Evolutionary conservation across 2,113 vertebrate genomes (phyloP).

Genomic region (Centropus bengalensis): DNA sequence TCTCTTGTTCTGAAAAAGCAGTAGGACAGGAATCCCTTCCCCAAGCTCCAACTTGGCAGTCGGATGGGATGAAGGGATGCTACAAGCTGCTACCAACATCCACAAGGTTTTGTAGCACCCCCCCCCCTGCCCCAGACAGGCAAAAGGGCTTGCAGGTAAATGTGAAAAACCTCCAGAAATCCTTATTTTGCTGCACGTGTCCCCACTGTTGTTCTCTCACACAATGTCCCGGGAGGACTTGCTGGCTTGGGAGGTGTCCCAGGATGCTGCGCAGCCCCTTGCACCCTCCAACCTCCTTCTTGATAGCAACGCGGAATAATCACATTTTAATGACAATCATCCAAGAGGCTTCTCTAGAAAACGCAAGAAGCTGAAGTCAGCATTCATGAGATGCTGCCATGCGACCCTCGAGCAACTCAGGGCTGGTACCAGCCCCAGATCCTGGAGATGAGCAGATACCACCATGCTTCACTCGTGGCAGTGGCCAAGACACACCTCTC

Average conservation of each 20-base stretch:
- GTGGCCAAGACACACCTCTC: not conserved
- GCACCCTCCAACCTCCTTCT: not conserved
- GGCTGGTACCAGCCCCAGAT: not conserved
- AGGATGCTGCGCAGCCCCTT: not conserved
- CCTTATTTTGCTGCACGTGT: rapidly evolving
- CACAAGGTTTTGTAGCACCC: no score
- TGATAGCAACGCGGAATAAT: rapidly evolving
- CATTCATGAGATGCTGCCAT: not conserved
- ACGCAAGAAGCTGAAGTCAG: not conserved
- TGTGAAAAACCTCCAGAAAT: not conserved
- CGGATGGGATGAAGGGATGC: not conserved
- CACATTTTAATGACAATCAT: not conserved
- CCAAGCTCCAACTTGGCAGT: not conserved
- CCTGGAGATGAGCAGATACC: not conserved
- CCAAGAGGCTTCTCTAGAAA: not conserved
- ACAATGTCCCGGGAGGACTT: not conserved
- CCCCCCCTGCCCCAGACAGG: no score
- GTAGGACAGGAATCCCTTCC: constrained; percentile 44
- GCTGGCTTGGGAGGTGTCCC: not conserved
- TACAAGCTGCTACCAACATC: no score
- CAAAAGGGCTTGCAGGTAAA: no score
- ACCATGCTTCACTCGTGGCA: not conserved
- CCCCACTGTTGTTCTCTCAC: rapidly evolving
- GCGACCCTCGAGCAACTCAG: not conserved
- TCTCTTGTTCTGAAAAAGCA: constrained; percentile 14